Conservation (phyloP, 2,888 invertebrate species). For the Xylophagus ater region DNA sequence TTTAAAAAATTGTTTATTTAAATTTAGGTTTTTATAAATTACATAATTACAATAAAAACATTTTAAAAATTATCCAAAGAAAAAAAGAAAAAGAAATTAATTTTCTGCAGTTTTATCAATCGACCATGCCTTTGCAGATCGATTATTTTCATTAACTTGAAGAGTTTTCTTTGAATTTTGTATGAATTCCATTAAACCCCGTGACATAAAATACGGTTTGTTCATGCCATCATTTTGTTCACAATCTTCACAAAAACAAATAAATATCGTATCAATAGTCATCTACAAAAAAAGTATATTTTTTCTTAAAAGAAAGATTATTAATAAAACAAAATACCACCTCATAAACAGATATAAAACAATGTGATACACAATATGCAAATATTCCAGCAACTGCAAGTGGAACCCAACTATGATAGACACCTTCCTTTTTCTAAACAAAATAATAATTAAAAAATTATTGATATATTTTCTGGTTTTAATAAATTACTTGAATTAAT, state of each 20-base stretch:
- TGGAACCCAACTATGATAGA: conserved; percentile 52
- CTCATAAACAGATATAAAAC: conserved; percentile 63
- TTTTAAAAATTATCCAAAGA: too few species aligned
- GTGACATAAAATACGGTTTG: conserved; percentile 53
- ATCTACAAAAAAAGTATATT: conserved; percentile 39
- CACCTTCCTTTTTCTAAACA: conserved; percentile 43
- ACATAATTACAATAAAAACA: too few species aligned
- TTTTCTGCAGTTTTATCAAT: background rate
- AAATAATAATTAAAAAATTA: conserved; percentile 13
- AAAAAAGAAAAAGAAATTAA: background rate
- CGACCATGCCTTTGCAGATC: conserved; percentile 13
- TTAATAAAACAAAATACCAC: conserved; percentile 32
- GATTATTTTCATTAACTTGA: conserved; percentile 7
- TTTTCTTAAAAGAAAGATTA: background rate
- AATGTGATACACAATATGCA: conserved; percentile 57
- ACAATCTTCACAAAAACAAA: conserved; percentile 60
- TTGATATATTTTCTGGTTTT: background rate
- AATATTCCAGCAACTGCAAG: conserved; percentile 51
- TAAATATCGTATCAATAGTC: conserved; percentile 56
- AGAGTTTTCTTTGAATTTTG: conserved; percentile 36
- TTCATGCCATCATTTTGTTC: conserved; percentile 51
- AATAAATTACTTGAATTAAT: conserved; percentile 43
- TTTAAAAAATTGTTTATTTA: too few species aligned
- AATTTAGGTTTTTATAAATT: too few species aligned
- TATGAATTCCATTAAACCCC: conserved; percentile 53